These are phyloP conservation scores for Natrix natrix DNA, from an alignment of 2,797 vertebrate species.

Conservation along the genomic window DNA sequence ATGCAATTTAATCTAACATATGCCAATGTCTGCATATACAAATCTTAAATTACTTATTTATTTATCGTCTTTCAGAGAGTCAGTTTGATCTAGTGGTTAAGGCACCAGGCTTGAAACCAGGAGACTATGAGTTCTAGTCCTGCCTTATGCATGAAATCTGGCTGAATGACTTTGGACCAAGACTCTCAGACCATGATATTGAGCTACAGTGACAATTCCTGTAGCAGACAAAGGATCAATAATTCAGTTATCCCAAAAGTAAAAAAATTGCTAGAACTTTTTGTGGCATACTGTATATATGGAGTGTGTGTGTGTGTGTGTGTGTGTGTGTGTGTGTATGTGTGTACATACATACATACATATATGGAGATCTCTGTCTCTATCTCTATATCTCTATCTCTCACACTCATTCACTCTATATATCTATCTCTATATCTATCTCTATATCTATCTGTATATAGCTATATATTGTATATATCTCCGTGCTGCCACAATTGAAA, in stretches of 20 bases:
- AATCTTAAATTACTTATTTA: not conserved
- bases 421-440: too few species aligned
- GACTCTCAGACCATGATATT: not conserved
- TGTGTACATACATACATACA: too few species aligned
- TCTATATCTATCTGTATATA: too few species aligned
- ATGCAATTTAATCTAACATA: not conserved
- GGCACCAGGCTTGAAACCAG: not conserved
- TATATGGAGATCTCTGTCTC: too few species aligned
- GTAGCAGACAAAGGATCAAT: not conserved
- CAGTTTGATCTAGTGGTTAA: not conserved
- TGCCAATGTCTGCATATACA: not conserved
- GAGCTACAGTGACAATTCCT: too few species aligned
- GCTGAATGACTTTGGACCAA: not conserved
- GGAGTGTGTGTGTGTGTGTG: too few species aligned
- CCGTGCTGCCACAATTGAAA: not conserved
- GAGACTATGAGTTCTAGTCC: not conserved
- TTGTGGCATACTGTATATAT: too few species aligned
- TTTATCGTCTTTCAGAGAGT: not conserved
- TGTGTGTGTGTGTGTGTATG: too few species aligned
- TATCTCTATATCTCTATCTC: too few species aligned
- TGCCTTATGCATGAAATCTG: not conserved
- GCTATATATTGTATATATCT: too few species aligned
- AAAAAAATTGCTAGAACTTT: too few species aligned
- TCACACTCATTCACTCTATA: too few species aligned
- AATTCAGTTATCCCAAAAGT: not conserved